Base-by-base conservation (phyloP, 92 coral and sea anemone genomes). In the Anthopleura xanthogrammica region DNA sequence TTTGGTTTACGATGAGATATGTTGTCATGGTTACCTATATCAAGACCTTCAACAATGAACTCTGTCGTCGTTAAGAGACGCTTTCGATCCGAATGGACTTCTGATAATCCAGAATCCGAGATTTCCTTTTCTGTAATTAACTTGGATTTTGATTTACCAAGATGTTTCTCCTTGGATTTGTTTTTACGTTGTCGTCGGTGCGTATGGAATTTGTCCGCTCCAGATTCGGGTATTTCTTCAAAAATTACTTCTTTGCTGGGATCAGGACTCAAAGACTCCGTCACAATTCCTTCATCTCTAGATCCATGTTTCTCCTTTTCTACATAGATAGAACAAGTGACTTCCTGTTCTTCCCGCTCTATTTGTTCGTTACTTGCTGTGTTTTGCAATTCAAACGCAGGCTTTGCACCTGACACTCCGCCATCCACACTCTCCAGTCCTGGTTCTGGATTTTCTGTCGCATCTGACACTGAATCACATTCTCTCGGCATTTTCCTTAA, bases 41-140 rank as follows among this genome's bases (percentile, higher is more conserved):
- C 84, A 81, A 81, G 84, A 2, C 77, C 84, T 68, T 81, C 77
- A 0, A 70, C 64, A 16, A 68, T 68, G 42, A 81, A 81, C 71
- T 81, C 77, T 10, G 48, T 81, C 3, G 84, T 48, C 68, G 24
- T 22, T 57, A 81, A 52, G 19, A 70, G 22, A 22, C n/a, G 29
- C 71, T 76, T 60, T 24, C 36, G 42, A 50, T 68, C 70, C 65
- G 65, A 46, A 6, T 52, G 74, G 36, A 17, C 39, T 12, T 48
- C 24, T 20, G 41, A 41, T 68, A 68, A 68, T 68, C 84, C 84
- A 81, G 84, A 50, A 48, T 81, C 52, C 29, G n/a, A 70, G 22
- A 48, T 50, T 81, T 81, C 77, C 52, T 43, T 19, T 12, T 66
- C 74, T 14, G 75, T 22, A 12, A 12, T 36, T n/a, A 16, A 12